Percentiles rank a stretch among this genome's conserved stretches.
These are phyloP conservation scores for Mylabris phalerata DNA, from an alignment of 1,140 invertebrate genomes.

Conservation along the genomic window DNA sequence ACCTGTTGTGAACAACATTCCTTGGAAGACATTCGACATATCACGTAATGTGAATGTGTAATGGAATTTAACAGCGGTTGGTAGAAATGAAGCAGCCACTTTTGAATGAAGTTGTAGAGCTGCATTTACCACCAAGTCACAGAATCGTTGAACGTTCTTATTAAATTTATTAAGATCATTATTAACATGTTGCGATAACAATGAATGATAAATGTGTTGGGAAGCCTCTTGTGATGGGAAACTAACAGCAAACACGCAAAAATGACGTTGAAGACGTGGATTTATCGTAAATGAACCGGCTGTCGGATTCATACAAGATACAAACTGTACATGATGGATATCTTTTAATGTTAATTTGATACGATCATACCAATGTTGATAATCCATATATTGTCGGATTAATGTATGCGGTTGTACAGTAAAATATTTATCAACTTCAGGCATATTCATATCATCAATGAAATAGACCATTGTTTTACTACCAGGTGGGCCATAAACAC, in stretches of 20 bases:
- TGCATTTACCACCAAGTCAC: conserved; percentile 56
- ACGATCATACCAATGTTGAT: conserved; percentile 89
- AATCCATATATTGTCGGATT: conserved; percentile 90
- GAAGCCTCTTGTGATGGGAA: conserved; percentile 79
- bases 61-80: conserved; percentile 91
- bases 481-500: conserved; percentile 87
- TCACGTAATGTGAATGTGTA: conserved; percentile 92
- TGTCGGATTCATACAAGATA: conserved; percentile 94
- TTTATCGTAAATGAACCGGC: conserved; percentile 93
- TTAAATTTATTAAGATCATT: conserved; percentile 62
- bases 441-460: conserved; percentile 96
- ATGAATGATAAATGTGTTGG: conserved; percentile 75
- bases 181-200: conserved; percentile 69
- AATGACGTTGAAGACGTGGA: conserved; percentile 84
- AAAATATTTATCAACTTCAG: conserved; percentile 90
- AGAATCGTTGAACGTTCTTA: conserved; percentile 50
- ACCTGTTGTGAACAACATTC: conserved; percentile 77
- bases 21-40: conserved; percentile 85
- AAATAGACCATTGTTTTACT: conserved; percentile 90
- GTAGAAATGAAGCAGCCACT: conserved; percentile 69
- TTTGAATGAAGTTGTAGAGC: conserved; percentile 74
- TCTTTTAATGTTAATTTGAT: conserved; percentile 82
- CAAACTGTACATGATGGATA: conserved; percentile 89
- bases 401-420: conserved; percentile 94
- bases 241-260: conserved; percentile 84